Evolutionary conservation across 2,888 invertebrate species (phyloP).

Genomic region (Psylliodes chrysocephalus): DNA sequence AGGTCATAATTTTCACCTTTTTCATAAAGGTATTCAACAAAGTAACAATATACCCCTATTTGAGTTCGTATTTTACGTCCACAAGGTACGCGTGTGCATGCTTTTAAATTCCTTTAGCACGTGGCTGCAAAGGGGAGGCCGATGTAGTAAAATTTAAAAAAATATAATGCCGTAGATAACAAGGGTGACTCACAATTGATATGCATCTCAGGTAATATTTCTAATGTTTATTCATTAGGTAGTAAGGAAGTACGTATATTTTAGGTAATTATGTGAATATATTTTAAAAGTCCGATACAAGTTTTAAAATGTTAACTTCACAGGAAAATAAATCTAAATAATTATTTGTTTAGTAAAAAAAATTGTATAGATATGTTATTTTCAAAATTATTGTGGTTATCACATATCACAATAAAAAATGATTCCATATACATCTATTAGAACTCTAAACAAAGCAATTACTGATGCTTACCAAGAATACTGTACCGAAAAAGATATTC

Average conservation of each 20-base stretch:
- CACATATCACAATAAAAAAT: too few species aligned
- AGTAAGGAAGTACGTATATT: background rate
- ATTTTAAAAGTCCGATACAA: too few species aligned
- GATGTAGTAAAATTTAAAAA: constrained; percentile 23
- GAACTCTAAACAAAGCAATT: too few species aligned
- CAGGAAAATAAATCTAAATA: too few species aligned
- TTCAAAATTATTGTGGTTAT: too few species aligned
- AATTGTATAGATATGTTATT: too few species aligned
- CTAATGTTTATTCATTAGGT: constrained; percentile 22
- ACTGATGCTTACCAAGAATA: too few species aligned
- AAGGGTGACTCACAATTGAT: constrained; percentile 23
- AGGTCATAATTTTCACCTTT: constrained; percentile 37
- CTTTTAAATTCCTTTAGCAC: constrained; percentile 23
- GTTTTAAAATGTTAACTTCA: too few species aligned
- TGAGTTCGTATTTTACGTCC: background rate
- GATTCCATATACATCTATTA: too few species aligned
- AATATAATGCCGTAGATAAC: constrained; percentile 25
- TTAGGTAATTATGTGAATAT: too few species aligned
- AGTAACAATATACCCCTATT: constrained; percentile 10
- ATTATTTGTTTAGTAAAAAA: too few species aligned
- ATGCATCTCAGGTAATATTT: constrained; percentile 18
- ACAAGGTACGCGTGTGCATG: constrained; percentile 7
- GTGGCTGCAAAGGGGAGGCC: constrained; percentile 14
- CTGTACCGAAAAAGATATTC: too few species aligned
- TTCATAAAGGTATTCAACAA: constrained; percentile 29